Evolutionary conservation across 2,113 vertebrate species (phyloP).

Genomic region (Talpa occidentalis): DNA sequence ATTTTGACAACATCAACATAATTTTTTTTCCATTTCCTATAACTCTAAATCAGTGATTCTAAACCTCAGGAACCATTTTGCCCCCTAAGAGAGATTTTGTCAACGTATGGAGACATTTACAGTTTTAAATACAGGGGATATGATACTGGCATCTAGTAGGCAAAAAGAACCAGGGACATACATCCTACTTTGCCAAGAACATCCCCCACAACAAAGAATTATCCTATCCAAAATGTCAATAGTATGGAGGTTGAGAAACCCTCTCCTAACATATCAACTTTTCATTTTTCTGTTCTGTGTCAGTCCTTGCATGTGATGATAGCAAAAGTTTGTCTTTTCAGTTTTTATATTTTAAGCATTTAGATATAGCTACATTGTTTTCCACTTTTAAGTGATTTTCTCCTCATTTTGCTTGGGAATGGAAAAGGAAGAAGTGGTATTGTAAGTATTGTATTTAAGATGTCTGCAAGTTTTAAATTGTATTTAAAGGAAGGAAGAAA

Average conservation of each 20-base stretch:
- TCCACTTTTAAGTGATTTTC: neutral
- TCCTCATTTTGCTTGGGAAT: constrained; percentile 25
- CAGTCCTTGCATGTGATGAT: neutral
- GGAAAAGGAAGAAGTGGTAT: constrained; percentile 6
- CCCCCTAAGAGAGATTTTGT: neutral
- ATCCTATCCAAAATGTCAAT: neutral
- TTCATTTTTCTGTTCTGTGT: neutral
- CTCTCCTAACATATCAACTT: neutral
- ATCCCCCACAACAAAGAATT: neutral
- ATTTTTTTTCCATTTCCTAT: neutral
- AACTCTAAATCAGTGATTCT: neutral
- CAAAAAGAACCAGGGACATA: neutral
- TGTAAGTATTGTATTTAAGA: neutral
- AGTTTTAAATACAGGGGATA: neutral
- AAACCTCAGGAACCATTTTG: neutral
- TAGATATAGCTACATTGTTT: constrained; percentile 16
- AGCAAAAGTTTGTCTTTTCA: neutral
- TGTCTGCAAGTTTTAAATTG: constrained; percentile 19
- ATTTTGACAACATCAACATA: neutral
- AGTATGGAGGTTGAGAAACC: neutral
- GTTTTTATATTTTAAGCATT: constrained; percentile 51
- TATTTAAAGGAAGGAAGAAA: constrained; percentile 36
- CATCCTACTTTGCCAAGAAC: neutral
- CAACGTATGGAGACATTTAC: neutral
- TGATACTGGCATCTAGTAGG: neutral